phyloP scores from a whole-genome alignment of 2,888 invertebrate genomes.

The Galerucella pusilla region DNA sequence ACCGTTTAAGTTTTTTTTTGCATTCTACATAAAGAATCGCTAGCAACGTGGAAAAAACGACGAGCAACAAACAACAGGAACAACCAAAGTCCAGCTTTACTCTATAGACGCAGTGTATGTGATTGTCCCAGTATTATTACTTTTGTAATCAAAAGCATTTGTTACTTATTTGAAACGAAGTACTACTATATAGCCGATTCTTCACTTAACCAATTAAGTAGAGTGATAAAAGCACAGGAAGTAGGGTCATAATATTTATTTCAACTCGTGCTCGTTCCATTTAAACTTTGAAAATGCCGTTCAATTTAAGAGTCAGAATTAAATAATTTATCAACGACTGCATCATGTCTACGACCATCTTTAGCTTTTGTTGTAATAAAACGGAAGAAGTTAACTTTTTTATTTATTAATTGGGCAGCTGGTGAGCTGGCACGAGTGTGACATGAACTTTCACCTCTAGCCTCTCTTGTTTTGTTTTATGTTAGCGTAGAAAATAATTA shows the following conservation, averaged over 20 bases:
- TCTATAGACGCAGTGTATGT: too few relatives aligned
- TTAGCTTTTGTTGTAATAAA: slow-evolving; percentile 42
- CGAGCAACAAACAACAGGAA: too few relatives aligned
- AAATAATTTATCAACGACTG: slow-evolving; percentile 59
- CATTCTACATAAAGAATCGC: too few relatives aligned
- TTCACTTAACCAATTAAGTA: slow-evolving; percentile 58
- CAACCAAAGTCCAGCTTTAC: too few relatives aligned
- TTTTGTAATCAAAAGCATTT: slow-evolving; percentile 29
- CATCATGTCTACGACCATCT: slow-evolving; percentile 29
- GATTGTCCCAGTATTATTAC: slow-evolving; percentile 7
- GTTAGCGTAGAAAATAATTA: slow-evolving; percentile 32
- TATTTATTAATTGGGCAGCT: slow-evolving; percentile 44
- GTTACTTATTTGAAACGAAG: slow-evolving; percentile 21
- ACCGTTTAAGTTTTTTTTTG: too few relatives aligned
- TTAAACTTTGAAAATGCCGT: slow-evolving; percentile 62
- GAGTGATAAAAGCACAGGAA: slow-evolving; percentile 58
- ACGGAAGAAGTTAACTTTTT: slow-evolving; percentile 46
- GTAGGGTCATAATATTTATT: slow-evolving; percentile 65
- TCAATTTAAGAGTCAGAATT: slow-evolving; percentile 62
- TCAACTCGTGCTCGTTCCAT: slow-evolving; percentile 63
- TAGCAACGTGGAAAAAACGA: too few relatives aligned
- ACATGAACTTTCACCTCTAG: slow-evolving; percentile 43
- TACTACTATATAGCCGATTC: slow-evolving; percentile 51
- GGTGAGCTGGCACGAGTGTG: slow-evolving; percentile 45
- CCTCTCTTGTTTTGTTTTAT: slow-evolving; percentile 31